Evolutionary conservation across 2,797 vertebrate species (phyloP).

Genomic region (Premnoplex brunnescens): DNA sequence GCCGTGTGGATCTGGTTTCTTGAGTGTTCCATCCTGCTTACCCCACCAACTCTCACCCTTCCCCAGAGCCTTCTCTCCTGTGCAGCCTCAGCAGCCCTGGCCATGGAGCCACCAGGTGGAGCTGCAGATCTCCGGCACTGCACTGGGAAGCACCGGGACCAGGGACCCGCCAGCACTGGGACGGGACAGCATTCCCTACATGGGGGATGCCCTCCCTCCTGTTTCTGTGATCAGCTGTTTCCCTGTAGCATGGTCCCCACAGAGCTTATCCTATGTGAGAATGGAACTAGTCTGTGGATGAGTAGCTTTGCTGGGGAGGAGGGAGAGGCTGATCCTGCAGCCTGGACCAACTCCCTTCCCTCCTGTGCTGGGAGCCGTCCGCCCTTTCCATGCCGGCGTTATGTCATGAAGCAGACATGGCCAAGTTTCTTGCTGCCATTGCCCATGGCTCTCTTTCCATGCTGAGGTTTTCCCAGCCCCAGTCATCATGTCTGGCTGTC

Average conservation of each 20-base stretch:
- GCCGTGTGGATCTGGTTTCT: neutral
- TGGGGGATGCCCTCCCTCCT: neutral
- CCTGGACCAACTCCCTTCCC: neutral
- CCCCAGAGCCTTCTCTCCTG: neutral
- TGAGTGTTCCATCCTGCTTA: neutral
- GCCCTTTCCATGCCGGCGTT: neutral
- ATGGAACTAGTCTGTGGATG: neutral
- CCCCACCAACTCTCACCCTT: neutral
- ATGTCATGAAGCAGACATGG: neutral
- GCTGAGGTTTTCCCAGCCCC: constrained; percentile 28
- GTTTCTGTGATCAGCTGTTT: neutral
- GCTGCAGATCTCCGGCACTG: neutral
- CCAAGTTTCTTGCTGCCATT: neutral
- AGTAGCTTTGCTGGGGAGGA: neutral
- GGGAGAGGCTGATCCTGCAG: neutral
- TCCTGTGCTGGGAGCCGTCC: neutral
- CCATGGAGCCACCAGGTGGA: constrained; percentile 14
- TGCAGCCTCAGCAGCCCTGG: neutral
- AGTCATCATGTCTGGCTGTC: neutral
- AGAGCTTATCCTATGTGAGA: accelerated
- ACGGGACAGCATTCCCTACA: neutral
- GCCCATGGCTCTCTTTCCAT: neutral
- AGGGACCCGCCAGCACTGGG: neutral
- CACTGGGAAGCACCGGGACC: neutral
- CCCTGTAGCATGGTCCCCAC: neutral